These are phyloP conservation scores for Vimba vimba DNA, from an alignment of 2,113 vertebrate genomes.

Conservation along the genomic window DNA sequence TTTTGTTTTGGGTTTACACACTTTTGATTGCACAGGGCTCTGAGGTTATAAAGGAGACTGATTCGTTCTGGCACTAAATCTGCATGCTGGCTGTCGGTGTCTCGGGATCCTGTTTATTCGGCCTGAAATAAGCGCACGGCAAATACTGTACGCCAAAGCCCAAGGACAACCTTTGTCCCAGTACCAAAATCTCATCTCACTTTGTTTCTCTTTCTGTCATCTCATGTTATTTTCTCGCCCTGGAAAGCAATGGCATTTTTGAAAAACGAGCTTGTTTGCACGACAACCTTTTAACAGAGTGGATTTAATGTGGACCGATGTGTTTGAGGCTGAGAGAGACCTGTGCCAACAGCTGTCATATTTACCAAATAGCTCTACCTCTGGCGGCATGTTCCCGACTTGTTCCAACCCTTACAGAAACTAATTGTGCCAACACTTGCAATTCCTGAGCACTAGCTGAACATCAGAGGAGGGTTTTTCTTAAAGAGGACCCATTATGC, in stretches of 20 bases:
- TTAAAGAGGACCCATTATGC: background rate
- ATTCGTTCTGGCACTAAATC: background rate
- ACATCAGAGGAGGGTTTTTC: background rate
- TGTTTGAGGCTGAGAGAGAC: constrained; percentile 17
- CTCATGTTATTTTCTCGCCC: constrained; percentile 1
- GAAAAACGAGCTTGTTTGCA: constrained; percentile 43
- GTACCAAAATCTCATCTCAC: background rate
- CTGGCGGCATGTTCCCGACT: constrained; percentile 45
- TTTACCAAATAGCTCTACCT: constrained; percentile 51
- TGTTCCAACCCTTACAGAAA: constrained; percentile 38
- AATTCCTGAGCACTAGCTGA: constrained; percentile 26
- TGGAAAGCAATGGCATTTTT: constrained; percentile 31
- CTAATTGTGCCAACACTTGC: constrained; percentile 41
- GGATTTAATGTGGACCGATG: constrained; percentile 11
- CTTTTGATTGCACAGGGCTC: constrained; percentile 5
- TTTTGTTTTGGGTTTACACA: background rate
- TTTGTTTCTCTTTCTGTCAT: constrained; percentile 47
- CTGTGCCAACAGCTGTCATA: constrained; percentile 52
- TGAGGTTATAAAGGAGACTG: constrained; percentile 17
- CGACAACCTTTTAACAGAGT: constrained; percentile 37
- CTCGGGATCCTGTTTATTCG: constrained; percentile 3
- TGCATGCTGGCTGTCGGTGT: constrained; percentile 1
- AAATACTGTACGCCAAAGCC: background rate
- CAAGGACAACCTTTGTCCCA: constrained; percentile 33
- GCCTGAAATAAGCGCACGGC: constrained; percentile 3